These are phyloP conservation scores for Smittia aterrima DNA, from an alignment of 2,888 invertebrate species.

Conservation along the genomic window DNA sequence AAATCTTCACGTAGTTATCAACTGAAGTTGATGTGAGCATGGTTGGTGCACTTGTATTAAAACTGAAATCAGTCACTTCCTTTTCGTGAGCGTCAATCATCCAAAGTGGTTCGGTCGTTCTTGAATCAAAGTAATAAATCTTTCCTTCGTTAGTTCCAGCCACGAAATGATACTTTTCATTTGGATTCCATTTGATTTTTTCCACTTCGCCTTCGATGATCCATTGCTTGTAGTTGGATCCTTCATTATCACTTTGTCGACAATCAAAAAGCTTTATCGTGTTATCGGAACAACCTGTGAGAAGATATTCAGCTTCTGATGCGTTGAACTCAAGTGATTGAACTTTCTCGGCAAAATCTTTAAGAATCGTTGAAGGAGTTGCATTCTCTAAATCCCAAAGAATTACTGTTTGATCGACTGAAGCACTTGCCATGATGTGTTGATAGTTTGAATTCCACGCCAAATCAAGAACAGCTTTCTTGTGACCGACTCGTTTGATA, in stretches of 20 bases:
- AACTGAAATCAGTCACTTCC: conserved; percentile 78
- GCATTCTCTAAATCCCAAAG: conserved; percentile 91
- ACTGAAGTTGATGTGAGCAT: conserved; percentile 74
- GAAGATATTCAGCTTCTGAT: conserved; percentile 73
- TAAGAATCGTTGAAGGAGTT: conserved; percentile 70
- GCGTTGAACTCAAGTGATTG: conserved; percentile 84
- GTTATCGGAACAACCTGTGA: conserved; percentile 83
- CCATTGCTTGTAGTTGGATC: conserved; percentile 61
- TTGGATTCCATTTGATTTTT: conserved; percentile 78
- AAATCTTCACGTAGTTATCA: conserved; percentile 80
- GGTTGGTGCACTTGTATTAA: conserved; percentile 71
- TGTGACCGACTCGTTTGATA: conserved; percentile 71
- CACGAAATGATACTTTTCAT: conserved; percentile 74
- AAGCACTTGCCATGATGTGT: conserved; percentile 90
- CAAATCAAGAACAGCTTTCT: conserved; percentile 84
- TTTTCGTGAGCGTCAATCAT: conserved; percentile 74
- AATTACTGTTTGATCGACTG: conserved; percentile 82
- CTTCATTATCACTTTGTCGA: conserved; percentile 64
- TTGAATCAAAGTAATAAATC: conserved; percentile 72
- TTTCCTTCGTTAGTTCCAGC: conserved; percentile 61
- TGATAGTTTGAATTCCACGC: conserved; percentile 83
- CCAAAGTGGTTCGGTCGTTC: conserved; percentile 67
- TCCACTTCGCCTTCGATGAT: conserved; percentile 78
- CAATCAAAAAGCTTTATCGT: conserved; percentile 79
- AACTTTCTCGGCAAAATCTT: conserved; percentile 77